Conservation (phyloP, 2,113 vertebrate species). For the Siniperca knerii region DNA sequence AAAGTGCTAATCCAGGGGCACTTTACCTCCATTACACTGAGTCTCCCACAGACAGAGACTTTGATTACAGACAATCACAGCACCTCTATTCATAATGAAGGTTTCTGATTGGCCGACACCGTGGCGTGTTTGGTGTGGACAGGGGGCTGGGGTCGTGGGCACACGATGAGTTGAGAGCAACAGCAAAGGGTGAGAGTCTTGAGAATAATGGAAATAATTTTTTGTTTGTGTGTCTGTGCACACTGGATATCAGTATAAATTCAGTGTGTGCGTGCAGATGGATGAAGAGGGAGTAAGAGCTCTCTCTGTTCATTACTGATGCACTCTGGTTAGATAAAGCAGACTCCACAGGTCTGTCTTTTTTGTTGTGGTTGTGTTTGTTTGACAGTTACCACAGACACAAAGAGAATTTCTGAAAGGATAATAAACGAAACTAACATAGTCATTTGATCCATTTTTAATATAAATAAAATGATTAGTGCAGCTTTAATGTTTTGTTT, state of each 20-base stretch:
- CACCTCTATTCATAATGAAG: neutral
- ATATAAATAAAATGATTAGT: no score
- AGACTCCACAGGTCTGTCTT: neutral
- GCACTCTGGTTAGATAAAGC: constrained; percentile 8
- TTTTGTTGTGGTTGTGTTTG: no score
- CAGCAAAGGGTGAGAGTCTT: neutral
- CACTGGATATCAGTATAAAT: neutral
- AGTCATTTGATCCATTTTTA: no score
- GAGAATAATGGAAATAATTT: neutral
- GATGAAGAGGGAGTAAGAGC: constrained; percentile 17
- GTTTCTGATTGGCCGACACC: constrained; percentile 28
- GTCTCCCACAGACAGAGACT: neutral
- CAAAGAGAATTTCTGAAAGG: no score
- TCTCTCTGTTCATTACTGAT: constrained; percentile 20
- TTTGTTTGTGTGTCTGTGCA: neutral
- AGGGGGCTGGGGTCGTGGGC: neutral
- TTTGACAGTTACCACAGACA: no score
- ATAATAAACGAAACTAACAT: no score
- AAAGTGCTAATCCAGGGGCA: constrained; percentile 23
- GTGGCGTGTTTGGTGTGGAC: neutral
- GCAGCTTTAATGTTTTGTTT: no score
- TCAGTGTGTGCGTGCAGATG: neutral
- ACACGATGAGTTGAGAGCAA: neutral
- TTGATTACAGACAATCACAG: constrained; percentile 56
- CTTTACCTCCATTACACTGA: constrained; percentile 30